Evolutionary conservation across 2,113 vertebrate genomes (phyloP), one percentile per base, ranked within the genome.

Genomic region (Callorhinus ursinus): DNA sequence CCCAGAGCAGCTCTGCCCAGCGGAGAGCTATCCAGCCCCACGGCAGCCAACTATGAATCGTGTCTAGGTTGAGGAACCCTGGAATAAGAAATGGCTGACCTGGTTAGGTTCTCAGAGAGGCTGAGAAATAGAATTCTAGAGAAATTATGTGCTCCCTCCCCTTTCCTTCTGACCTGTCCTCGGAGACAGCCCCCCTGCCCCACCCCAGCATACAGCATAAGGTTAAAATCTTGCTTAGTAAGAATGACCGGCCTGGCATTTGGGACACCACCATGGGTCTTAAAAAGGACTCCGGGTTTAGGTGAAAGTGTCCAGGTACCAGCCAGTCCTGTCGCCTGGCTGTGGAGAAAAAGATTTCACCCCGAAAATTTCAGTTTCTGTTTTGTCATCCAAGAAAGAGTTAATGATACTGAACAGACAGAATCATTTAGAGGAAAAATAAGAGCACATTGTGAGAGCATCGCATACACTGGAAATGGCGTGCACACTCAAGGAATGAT

Each of bases 401-500:
- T 36, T n/a, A 82, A 33, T 26, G 57, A 67, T 14, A 15, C 19
- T 0, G 31, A 36, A 2, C 65, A 81, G 63, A 36, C 15, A 5
- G 71, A 53, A 6, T 1, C 8, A 11, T 11, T 57, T 12, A 7
- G 8, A 10, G 15, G 82, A 5, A 18, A 55, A 5, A 1, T 4
- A 9, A 14, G 42, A 4, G 0, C 9, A 2, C 61, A 21, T 0
- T 4, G 1, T 0, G 10, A 57, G 18, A 13, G 14, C 2, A 3
- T 1, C 4, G 2, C 1, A 0, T 11, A 6, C 10, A 0, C 39
- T 7, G 67, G 36, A 3, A 28, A 22, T 0, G 21, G 31, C 12
- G 5, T 0, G 5, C 28, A 5, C 26, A 1, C 4, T 13, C 15
- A 6, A 22, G 21, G 49, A 53, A 4, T 16, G 28, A 8, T 9